Conservation (phyloP, 2,888 invertebrate species). For the Entomobrya proxima region DNA sequence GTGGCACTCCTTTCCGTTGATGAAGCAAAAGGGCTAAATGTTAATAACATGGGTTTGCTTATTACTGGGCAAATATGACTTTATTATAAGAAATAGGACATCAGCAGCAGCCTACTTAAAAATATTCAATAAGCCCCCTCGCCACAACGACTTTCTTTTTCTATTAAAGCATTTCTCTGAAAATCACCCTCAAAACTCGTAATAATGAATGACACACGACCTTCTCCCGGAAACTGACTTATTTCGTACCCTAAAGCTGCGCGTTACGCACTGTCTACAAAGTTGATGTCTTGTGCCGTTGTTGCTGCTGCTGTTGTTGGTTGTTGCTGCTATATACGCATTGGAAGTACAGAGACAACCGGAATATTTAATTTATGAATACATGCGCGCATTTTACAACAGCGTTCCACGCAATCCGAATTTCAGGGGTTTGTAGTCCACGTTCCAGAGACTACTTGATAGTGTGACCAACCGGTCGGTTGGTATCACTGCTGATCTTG, state of each 20-base stretch:
- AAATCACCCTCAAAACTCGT: conserved; percentile 19
- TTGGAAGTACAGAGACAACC: conserved; percentile 39
- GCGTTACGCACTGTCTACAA: conserved; percentile 37
- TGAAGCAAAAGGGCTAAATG: background rate
- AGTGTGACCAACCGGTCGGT: conserved; percentile 25
- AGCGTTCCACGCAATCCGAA: background rate
- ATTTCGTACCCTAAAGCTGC: background rate
- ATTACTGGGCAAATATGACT: background rate
- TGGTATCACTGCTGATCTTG: conserved; percentile 37
- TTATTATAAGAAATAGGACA: conserved; percentile 17
- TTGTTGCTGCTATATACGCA: background rate
- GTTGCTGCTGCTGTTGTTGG: background rate
- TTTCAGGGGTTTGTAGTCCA: background rate
- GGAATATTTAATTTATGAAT: conserved; percentile 56
- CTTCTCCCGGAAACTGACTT: conserved; percentile 40
- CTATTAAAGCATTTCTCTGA: conserved; percentile 2
- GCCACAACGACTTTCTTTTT: background rate
- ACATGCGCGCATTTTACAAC: conserved; percentile 36
- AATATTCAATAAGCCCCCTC: conserved; percentile 7
- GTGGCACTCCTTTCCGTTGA: background rate
- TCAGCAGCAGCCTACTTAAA: background rate
- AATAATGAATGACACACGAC: conserved; percentile 32
- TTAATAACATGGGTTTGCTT: background rate
- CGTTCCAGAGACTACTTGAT: background rate
- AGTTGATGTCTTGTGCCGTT: conserved; percentile 19